phyloP scores from a whole-genome alignment of 2,797 vertebrate species.

The Diplodus puntazzo region DNA sequence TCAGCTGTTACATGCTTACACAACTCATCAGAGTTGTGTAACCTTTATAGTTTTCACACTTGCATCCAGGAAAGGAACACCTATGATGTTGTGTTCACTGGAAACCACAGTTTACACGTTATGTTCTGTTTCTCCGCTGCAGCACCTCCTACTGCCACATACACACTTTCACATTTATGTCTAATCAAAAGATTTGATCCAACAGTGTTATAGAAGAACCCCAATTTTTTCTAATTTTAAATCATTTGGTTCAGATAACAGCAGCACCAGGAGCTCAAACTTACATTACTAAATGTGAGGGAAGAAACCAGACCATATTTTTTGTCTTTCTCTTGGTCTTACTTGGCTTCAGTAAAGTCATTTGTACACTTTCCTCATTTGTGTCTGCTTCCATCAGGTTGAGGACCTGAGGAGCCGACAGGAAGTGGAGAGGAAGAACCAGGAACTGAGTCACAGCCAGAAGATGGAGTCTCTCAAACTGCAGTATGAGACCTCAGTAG shows the following conservation, averaged over 20 bases:
- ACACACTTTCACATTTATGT: neutral
- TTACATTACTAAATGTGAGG: neutral
- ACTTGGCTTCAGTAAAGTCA: neutral
- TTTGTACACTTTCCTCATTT: neutral
- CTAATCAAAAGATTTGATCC: neutral
- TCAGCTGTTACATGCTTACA: neutral
- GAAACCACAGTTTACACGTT: neutral
- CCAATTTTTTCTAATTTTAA: neutral
- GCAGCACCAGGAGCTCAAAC: neutral
- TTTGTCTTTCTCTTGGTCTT: neutral
- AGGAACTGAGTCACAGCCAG: conserved; percentile 87
- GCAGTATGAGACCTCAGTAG: conserved; percentile 86
- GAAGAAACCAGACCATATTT: neutral
- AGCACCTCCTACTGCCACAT: neutral
- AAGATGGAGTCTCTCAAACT: conserved; percentile 86
- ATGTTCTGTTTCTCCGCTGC: neutral
- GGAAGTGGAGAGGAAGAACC: conserved; percentile 88
- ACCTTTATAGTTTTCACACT: neutral
- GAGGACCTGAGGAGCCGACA: conserved; percentile 90
- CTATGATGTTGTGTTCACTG: neutral
- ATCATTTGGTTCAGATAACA: neutral
- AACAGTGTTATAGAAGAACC: neutral
- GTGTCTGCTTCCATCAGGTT: conserved; percentile 81
- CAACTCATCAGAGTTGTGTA: neutral
- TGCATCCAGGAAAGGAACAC: neutral